A percentile compares a stretch with the other conserved stretches of the same genome.
phyloP scores from a whole-genome alignment of 2,797 vertebrate genomes.

The Sciurus vulgaris region DNA sequence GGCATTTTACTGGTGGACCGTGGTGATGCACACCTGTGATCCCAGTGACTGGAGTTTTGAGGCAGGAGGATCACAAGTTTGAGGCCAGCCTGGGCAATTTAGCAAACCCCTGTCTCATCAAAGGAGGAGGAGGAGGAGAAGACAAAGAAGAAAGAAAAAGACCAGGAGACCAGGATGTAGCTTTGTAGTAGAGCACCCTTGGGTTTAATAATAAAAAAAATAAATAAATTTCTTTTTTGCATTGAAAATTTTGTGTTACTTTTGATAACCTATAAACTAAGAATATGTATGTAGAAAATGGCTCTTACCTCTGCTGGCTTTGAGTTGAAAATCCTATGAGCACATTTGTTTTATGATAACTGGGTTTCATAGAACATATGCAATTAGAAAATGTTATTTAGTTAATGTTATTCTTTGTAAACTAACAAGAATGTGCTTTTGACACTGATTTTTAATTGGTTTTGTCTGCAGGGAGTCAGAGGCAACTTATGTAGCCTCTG shows the following conservation, averaged over 20 bases:
- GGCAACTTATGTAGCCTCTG: neutral
- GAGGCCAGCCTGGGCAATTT: no score
- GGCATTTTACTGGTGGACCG: neutral
- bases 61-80: no score
- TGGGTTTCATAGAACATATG: neutral
- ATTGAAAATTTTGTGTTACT: constrained; percentile 29
- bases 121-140: no score
- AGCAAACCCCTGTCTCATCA: no score
- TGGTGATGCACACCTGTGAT: no score
- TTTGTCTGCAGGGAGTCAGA: neutral
- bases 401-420: constrained; percentile 54
- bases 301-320: neutral
- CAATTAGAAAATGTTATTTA: neutral
- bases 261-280: neutral
- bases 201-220: no score
- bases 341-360: neutral
- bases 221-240: neutral
- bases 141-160: no score
- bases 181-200: no score
- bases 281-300: neutral
- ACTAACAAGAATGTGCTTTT: neutral
- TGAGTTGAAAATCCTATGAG: neutral
- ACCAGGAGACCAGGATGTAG: no score
- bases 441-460: constrained; percentile 38
- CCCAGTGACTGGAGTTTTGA: no score